Base-by-base conservation (phyloP, 1,140 invertebrate genomes). In the Camponotus floridanus region DNA sequence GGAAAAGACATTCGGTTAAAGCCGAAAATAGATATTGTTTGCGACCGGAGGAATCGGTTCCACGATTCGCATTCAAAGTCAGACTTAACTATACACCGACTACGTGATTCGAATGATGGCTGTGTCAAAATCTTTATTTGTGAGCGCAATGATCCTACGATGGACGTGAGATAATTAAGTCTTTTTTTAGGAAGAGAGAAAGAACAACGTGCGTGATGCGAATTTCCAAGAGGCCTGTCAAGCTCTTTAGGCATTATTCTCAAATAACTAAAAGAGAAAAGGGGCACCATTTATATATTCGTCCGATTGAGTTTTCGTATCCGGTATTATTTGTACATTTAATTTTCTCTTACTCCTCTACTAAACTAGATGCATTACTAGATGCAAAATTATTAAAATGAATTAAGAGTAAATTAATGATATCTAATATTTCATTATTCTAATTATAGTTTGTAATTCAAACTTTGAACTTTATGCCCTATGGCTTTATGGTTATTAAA, bases 161-260 rank as follows among this genome's bases (percentile, higher is more conserved):
- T 90, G 88, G 68, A 91, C 89, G 89, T 91, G 89, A 91, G 89
- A 91, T 90, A 91, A 91, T 91, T 91, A 90, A 86, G 89, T 91
- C 88, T 91, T 91, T 90, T 90, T 91, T 91, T 51, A 51, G 48
- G 48, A 51, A 51, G 48, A 51, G 4, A 51, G 48, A 90, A 79
- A 86, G 90, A 84, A 84, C 88, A 42, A 33, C 9, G 45, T 8
- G 73, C 86, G 88, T 90, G 89, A 85, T 42, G 48, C 7, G 86
- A 86, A 80, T 91, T 76, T 80, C 33, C 39, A 76, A 86, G 15
- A 9, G 36, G 26, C 8, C 51, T 13, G 36, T 18, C 68, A 31
- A 51, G 74, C 59, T 59, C 48, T 76, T 26, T 39, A 39, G 55
- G n/a, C 4, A 87, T 86, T 89, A 85, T 62, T 88, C 48, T 33